Percentiles rank a stretch among this genome's conserved stretches.
These are phyloP conservation scores for Coelopa frigida DNA, from an alignment of 1,140 invertebrate species.

Conservation along the genomic window DNA sequence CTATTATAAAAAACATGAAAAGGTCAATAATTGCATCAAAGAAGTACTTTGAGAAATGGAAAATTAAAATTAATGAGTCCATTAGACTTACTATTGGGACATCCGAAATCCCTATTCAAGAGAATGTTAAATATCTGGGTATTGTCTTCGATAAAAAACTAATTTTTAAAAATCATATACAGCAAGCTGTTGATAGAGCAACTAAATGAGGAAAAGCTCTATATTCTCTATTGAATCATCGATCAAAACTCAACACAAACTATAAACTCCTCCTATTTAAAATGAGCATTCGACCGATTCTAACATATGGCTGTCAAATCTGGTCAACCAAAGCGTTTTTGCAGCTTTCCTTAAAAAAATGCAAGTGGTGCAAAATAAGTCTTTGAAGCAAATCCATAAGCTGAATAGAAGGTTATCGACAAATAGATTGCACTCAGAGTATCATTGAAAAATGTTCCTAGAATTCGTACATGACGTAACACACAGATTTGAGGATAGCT, in stretches of 20 bases:
- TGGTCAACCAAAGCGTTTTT: conserved; percentile 1
- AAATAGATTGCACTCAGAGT: too few species aligned
- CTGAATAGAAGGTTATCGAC: too few species aligned
- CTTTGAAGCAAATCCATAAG: neutral
- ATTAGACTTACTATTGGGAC: neutral
- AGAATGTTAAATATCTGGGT: conserved; percentile 4
- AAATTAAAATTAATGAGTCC: neutral
- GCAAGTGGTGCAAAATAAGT: neutral
- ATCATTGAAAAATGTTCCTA: too few species aligned
- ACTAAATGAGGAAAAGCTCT: neutral
- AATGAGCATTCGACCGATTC: neutral
- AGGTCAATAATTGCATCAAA: neutral
- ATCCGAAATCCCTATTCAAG: neutral
- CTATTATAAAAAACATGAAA: conserved; percentile 3
- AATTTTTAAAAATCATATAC: neutral
- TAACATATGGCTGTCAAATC: neutral
- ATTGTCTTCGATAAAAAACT: conserved; percentile 7
- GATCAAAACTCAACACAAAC: conserved; percentile 3
- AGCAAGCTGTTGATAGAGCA: neutral
- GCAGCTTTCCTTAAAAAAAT: neutral
- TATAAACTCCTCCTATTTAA: conserved; percentile 2
- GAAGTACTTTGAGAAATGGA: conserved; percentile 4
- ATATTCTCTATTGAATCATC: neutral
- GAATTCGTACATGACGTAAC: too few species aligned
- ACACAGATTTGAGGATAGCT: too few species aligned